phyloP scores from a whole-genome alignment of 2,113 vertebrate genomes.

The Brachypodius melanocephalos region DNA sequence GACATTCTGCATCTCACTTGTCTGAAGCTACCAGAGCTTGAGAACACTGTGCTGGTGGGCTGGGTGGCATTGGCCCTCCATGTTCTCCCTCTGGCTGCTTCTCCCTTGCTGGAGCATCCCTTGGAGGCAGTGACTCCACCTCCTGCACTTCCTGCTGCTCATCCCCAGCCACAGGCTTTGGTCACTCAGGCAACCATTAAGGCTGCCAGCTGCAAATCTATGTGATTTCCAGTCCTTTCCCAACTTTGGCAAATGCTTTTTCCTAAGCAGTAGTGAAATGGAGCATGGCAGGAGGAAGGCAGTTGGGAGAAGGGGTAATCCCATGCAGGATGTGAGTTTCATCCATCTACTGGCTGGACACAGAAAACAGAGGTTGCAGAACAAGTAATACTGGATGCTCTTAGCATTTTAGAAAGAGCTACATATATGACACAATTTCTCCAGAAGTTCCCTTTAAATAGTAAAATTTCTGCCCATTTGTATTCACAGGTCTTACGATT shows the following conservation, averaged over 20 bases:
- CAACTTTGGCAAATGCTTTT: background rate
- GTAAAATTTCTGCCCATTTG: conserved; percentile 32
- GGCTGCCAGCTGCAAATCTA: background rate
- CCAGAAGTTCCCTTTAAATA: conserved; percentile 49
- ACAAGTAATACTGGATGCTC: background rate
- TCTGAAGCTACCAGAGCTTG: background rate
- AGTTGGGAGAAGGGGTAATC: background rate
- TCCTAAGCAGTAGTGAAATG: background rate
- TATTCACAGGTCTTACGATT: conserved; percentile 28
- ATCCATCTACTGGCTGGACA: background rate
- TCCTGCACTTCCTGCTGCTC: background rate
- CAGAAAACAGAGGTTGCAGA: background rate
- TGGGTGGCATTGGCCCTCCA: background rate
- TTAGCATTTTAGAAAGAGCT: background rate
- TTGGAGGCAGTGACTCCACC: fast-evolving
- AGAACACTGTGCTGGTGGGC: background rate
- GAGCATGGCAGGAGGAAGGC: background rate
- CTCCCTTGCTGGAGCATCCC: background rate
- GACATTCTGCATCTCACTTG: background rate
- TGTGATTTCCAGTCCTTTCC: background rate
- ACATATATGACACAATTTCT: conserved; percentile 35
- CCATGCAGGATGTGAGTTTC: fast-evolving
- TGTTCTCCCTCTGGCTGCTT: background rate
- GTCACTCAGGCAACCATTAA: background rate
- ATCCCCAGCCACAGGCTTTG: background rate